phyloP scores from a whole-genome alignment of 2,888 invertebrate genomes.

The Molorchus minor region DNA sequence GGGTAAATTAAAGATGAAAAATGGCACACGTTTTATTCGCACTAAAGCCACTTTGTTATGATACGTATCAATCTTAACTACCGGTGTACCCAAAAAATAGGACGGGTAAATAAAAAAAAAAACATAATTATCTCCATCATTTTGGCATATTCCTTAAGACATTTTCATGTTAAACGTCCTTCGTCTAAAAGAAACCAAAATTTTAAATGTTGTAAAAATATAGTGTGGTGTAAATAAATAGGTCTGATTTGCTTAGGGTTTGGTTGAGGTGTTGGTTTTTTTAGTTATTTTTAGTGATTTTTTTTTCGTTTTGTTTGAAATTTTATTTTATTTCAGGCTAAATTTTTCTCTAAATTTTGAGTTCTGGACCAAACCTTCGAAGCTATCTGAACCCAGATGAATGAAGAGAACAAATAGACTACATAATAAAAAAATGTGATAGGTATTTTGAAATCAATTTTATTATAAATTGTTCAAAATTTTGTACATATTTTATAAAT shows the following conservation, averaged over 20 bases:
- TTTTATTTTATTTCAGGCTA: constrained; percentile 51
- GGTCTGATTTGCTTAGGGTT: constrained; percentile 23
- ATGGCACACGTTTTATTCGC: too few species aligned
- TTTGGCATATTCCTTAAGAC: too few species aligned
- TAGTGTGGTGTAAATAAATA: too few species aligned
- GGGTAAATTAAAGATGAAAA: too few species aligned
- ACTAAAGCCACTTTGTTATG: too few species aligned
- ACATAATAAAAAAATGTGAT: constrained; percentile 41
- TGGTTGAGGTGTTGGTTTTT: constrained; percentile 17
- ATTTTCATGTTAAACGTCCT: too few species aligned
- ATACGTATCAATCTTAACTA: too few species aligned
- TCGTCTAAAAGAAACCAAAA: too few species aligned
- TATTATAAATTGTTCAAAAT: constrained; percentile 36
- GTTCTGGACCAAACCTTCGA: constrained; percentile 35
- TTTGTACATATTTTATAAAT: constrained; percentile 42
- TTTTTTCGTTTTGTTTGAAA: constrained; percentile 44
- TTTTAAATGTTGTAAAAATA: background rate
- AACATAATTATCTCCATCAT: too few species aligned
- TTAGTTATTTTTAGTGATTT: constrained; percentile 35
- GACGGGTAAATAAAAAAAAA: too few species aligned
- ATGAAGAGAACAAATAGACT: constrained; percentile 40
- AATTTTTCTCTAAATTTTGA: constrained; percentile 45
- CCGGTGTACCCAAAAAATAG: too few species aligned
- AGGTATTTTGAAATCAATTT: constrained; percentile 37
- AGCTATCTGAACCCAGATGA: constrained; percentile 23